phyloP scores from a whole-genome alignment of 2,113 vertebrate species.

The Mustela lutreola region DNA sequence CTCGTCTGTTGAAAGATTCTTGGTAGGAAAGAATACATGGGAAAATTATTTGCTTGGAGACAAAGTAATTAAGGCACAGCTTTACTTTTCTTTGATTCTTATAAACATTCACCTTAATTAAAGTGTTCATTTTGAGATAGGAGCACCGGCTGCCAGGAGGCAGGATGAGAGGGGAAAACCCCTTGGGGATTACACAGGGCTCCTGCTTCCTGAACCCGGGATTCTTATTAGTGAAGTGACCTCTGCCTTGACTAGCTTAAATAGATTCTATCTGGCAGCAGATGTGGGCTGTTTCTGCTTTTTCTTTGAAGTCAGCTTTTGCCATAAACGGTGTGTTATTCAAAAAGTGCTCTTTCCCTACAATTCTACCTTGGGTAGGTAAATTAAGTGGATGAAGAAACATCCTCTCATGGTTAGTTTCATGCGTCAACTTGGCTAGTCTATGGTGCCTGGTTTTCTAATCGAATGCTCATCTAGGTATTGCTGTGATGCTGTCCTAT shows the following conservation, averaged over 20 bases:
- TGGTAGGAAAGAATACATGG: background rate
- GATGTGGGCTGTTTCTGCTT: background rate
- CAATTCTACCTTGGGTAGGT: background rate
- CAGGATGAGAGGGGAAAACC: background rate
- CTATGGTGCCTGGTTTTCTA: background rate
- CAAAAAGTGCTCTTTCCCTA: background rate
- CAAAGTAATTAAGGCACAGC: slow-evolving; percentile 36
- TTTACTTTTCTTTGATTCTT: slow-evolving; percentile 41
- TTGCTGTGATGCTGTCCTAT: background rate
- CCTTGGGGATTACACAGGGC: background rate
- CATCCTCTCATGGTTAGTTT: background rate
- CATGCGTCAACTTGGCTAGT: background rate
- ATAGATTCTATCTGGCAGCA: background rate
- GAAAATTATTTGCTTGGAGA: slow-evolving; percentile 60
- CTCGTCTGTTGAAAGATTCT: slow-evolving; percentile 11
- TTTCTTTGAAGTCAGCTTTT: slow-evolving; percentile 37
- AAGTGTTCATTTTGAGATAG: background rate
- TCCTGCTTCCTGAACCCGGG: background rate
- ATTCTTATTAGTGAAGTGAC: background rate
- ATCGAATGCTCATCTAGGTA: background rate
- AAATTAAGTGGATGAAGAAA: background rate
- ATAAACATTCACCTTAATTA: slow-evolving; percentile 61
- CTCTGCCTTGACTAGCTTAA: background rate
- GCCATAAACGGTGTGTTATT: background rate
- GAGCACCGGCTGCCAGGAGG: background rate